phyloP scores from a whole-genome alignment of 2,113 vertebrate genomes.

The Corynorhinus townsendii region DNA sequence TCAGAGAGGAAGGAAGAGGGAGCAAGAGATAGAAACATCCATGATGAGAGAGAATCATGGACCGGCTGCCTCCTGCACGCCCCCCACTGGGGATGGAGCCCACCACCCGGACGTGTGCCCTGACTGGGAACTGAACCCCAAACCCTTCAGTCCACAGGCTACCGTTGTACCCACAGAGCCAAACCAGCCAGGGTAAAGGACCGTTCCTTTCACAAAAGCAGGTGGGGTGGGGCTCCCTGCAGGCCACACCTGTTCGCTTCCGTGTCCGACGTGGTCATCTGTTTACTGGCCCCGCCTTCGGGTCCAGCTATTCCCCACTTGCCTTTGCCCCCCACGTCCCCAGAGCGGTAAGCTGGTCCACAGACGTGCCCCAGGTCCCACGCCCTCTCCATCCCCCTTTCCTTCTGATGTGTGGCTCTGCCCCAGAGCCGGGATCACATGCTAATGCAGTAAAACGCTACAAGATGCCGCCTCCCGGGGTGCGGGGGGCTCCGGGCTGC shows the following conservation, averaged over 20 bases:
- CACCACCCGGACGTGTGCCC: no score
- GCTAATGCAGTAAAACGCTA: not conserved
- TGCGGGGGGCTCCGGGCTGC: not conserved
- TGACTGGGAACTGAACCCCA: no score
- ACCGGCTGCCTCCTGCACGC: no score
- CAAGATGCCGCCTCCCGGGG: not conserved
- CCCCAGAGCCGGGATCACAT: not conserved
- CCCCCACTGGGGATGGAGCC: no score
- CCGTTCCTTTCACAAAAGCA: not conserved
- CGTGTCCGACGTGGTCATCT: not conserved
- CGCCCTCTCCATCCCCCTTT: fast-evolving
- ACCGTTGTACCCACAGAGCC: no score
- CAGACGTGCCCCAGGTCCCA: not conserved
- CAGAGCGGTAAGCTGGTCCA: not conserved
- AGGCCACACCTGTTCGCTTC: not conserved
- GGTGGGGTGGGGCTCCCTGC: not conserved
- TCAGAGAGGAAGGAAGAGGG: no score
- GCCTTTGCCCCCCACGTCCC: not conserved
- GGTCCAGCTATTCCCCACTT: not conserved
- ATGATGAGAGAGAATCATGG: no score
- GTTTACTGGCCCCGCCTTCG: not conserved
- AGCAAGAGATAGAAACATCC: no score
- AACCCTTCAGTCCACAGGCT: no score
- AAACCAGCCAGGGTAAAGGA: no score
- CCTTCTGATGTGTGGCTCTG: not conserved